Evolutionary conservation across 2,888 invertebrate species (phyloP), one percentile per base, ranked within the genome.

Genomic region (Drosophila koepferae): DNA sequence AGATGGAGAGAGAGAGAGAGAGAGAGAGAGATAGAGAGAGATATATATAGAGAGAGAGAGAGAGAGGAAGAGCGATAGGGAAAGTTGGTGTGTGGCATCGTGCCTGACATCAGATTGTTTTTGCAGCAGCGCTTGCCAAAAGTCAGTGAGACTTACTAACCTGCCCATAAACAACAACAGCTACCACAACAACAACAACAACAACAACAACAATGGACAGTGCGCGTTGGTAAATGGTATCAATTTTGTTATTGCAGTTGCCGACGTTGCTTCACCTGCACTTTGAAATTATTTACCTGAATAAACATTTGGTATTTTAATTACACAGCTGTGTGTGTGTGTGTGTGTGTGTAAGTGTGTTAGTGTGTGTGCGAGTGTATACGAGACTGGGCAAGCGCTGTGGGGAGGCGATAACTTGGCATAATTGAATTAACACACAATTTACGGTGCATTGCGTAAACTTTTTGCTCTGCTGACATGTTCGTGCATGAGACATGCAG

Each of bases 371-470:
- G 63, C 38, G 56, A 48, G 48, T 55, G 65, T 56, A 63, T 43
- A 63, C 38, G 56, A 48, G 31, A 40, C 54, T 46, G 20, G 48
- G 63, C 41, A 10, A 55, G 10, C 56, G 63, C 74, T 74, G 61
- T 63, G 68, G 72, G 66, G 68, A 79, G 77, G 78, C 76, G 75
- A 78, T 77, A 80, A 80, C 72, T 74, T 78, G 74, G 61, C 80
- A 86, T 90, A 90, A 90, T 90, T 90, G 91, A 90, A 91, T 90
- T 90, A 91, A 90, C 90, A 91, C 90, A 91, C 90, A 90, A 84
- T 90, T 90, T 86, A 88, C 88, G 83, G 82, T 83, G 84, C 88
- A 90, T 90, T 90, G 90, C 81, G 81, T 86, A 86, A 87, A 88
- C 87, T 87, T 86, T 72, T 73, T 84, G 80, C 86, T 77, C 44